These are phyloP conservation scores for Dallia pectoralis DNA, from an alignment of 2,797 vertebrate genomes.

Conservation along the genomic window DNA sequence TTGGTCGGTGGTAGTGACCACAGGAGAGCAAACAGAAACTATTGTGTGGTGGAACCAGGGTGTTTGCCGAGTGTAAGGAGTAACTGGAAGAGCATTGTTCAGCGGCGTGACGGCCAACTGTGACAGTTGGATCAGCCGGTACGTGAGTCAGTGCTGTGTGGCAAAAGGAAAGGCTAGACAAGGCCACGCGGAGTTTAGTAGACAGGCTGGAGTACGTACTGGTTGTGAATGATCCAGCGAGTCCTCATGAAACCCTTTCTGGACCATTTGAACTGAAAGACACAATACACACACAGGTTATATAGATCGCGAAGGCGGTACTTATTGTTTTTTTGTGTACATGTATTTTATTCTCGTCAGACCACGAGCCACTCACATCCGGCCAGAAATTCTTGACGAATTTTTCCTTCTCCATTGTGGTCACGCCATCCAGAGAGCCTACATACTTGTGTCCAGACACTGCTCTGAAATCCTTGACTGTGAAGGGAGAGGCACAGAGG, in stretches of 20 bases:
- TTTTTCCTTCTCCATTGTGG: conserved; percentile 80
- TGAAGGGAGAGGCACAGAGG: conserved; percentile 29
- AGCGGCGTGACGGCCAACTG: not conserved
- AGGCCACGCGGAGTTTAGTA: not conserved
- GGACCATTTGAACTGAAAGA: conserved; percentile 83
- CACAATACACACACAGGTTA: conserved; percentile 31
- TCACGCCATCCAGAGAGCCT: conserved; percentile 69
- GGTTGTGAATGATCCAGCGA: conserved; percentile 81
- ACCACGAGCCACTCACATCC: conserved; percentile 71
- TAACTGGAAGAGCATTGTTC: conserved; percentile 11
- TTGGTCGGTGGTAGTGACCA: conserved; percentile 31
- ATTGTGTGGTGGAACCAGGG: conserved; percentile 17
- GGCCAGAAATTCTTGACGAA: conserved; percentile 81
- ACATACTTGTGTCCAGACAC: conserved; percentile 65
- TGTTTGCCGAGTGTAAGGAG: conserved; percentile 17
- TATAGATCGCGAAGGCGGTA: conserved; percentile 54
- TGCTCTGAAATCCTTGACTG: conserved; percentile 72
- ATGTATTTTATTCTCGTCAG: conserved; percentile 72
- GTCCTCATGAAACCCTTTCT: conserved; percentile 85
- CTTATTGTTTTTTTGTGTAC: conserved; percentile 65
- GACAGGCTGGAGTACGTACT: conserved; percentile 66
- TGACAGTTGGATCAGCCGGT: too few species aligned
- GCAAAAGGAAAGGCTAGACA: conserved; percentile 5
- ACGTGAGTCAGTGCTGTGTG: conserved; percentile 3
- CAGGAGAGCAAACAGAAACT: conserved; percentile 49